phyloP scores from a whole-genome alignment of 2,888 invertebrate genomes.

The Lamellibrachia columna region DNA sequence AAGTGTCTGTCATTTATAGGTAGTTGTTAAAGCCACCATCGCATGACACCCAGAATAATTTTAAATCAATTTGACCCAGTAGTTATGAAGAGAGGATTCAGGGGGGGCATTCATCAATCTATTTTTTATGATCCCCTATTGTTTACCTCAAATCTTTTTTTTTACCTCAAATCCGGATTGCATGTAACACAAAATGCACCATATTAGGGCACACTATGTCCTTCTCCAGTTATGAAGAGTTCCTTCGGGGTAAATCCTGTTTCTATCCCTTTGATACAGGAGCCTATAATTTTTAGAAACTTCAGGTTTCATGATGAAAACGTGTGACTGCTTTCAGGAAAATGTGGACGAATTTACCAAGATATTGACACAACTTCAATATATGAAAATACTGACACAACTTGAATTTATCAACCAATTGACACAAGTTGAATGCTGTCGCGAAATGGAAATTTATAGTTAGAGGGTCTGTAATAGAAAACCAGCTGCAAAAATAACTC shows the following conservation, averaged over 20 bases:
- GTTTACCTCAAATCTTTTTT: too few species aligned
- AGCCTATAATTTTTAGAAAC: not conserved
- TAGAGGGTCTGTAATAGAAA: not conserved
- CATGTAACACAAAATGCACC: not conserved
- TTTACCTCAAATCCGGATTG: too few species aligned
- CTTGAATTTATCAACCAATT: not conserved
- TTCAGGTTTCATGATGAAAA: not conserved
- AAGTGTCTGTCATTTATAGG: not conserved
- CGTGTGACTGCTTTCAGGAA: not conserved
- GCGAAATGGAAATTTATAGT: not conserved
- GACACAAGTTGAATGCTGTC: not conserved
- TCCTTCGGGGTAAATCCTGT: not conserved
- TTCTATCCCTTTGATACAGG: not conserved
- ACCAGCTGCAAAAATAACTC: not conserved
- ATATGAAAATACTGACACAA: not conserved
- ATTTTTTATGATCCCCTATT: too few species aligned
- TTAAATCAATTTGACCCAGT: not conserved
- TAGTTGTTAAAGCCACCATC: not conserved
- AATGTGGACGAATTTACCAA: not conserved
- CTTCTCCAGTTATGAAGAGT: not conserved
- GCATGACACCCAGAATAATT: not conserved
- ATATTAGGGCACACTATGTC: too few species aligned
- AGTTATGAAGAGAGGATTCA: not conserved
- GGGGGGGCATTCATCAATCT: not conserved
- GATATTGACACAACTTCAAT: not conserved